Evolutionary conservation across 2,797 vertebrate species (phyloP).

Genomic region (Squalus acanthias): DNA sequence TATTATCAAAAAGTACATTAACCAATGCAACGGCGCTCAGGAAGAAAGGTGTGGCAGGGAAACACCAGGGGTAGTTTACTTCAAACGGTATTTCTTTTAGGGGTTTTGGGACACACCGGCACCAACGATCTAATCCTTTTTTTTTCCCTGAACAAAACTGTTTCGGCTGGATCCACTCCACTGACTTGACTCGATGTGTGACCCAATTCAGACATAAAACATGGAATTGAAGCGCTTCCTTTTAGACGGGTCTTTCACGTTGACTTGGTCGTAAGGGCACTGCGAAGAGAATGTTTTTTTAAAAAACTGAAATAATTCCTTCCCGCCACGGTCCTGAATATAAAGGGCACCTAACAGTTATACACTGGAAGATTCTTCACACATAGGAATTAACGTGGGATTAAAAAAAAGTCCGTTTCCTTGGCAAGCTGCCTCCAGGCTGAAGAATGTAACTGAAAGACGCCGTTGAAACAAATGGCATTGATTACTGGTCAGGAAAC

Average conservation of each 20-base stretch:
- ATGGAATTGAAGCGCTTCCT: slow-evolving; percentile 68
- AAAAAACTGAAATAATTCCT: slow-evolving; percentile 41
- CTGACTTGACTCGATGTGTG: not conserved
- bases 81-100: not conserved
- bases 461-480: slow-evolving; percentile 52
- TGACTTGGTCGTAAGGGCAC: slow-evolving; percentile 78
- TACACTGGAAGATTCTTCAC: not conserved
- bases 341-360: slow-evolving; percentile 42
- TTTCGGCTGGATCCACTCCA: not conserved
- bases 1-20: not conserved
- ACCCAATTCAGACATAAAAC: slow-evolving; percentile 59
- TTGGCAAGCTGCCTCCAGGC: slow-evolving; percentile 44
- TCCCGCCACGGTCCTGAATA: slow-evolving; percentile 41
- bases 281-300: slow-evolving; percentile 53
- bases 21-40: not conserved
- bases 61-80: not conserved
- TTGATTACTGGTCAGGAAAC: slow-evolving; percentile 53
- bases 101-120: not conserved
- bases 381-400: slow-evolving; percentile 41
- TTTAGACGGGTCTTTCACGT: slow-evolving; percentile 70
- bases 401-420: slow-evolving; percentile 49
- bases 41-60: not conserved
- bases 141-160: not conserved
- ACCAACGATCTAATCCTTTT: not conserved
- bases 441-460: slow-evolving; percentile 48